These are phyloP conservation scores for Anoplophora glabripennis DNA, from an alignment of 1,140 invertebrate genomes.

Conservation along the genomic window DNA sequence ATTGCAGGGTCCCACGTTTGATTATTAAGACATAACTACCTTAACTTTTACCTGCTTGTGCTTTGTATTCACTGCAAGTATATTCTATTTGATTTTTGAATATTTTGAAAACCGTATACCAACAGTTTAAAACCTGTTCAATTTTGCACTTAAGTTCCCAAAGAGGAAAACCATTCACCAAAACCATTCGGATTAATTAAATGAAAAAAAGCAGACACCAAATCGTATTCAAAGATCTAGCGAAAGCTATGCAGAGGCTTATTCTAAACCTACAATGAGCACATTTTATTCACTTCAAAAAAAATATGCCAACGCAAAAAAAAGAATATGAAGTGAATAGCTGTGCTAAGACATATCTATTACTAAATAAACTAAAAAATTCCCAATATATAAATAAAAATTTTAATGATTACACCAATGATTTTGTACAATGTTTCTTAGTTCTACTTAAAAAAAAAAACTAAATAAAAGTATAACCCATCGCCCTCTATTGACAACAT, in stretches of 20 bases:
- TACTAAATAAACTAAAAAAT: conserved; percentile 33
- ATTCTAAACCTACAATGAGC: conserved; percentile 32
- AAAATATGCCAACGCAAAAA: neutral
- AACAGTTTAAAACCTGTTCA: no score
- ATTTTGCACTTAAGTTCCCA: conserved; percentile 6
- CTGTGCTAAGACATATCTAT: conserved; percentile 6
- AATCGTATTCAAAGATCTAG: conserved; percentile 44
- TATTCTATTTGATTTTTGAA: no score
- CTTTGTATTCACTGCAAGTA: no score
- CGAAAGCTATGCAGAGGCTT: conserved; percentile 47
- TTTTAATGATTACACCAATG: conserved; percentile 27
- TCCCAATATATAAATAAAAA: conserved; percentile 31
- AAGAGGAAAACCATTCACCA: conserved; percentile 18
- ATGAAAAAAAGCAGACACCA: conserved; percentile 33
- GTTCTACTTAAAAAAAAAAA: conserved; percentile 6
- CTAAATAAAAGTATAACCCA: conserved; percentile 15
- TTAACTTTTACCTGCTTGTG: no score
- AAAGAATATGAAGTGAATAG: neutral
- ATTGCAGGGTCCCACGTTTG: no score
- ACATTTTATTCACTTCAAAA: neutral
- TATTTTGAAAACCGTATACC: no score
- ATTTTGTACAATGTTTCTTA: conserved; percentile 34
- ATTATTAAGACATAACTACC: no score
- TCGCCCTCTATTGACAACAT: conserved; percentile 26
- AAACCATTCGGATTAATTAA: conserved; percentile 19